Conservation (phyloP, 2,888 invertebrate genomes). For the Ischnus inquisitorius region DNA sequence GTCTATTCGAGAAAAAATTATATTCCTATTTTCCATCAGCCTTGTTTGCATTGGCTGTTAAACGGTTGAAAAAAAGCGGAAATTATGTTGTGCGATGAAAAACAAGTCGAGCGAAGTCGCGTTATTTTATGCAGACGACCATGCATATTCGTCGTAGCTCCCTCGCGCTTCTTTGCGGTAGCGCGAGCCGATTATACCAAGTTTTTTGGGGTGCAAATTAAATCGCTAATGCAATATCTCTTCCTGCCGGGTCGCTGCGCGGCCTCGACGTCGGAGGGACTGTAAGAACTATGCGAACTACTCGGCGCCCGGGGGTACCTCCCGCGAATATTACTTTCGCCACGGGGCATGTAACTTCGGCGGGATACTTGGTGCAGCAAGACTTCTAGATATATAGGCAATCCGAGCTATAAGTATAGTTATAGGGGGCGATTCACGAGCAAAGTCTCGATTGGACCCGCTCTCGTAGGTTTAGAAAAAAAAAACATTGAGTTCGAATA, state of each 20-base stretch:
- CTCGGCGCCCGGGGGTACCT: slow-evolving; percentile 5
- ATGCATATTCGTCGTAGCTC: not conserved
- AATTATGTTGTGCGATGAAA: not conserved
- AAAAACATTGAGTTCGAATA: slow-evolving; percentile 40
- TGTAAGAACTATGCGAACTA: slow-evolving; percentile 21
- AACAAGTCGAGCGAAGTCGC: not conserved
- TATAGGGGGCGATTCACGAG: slow-evolving; percentile 58
- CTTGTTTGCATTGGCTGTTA: not conserved
- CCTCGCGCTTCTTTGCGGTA: not conserved
- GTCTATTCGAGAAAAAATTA: no score
- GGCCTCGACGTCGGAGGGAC: not conserved
- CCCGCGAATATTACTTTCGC: slow-evolving; percentile 44
- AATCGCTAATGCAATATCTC: slow-evolving; percentile 11
- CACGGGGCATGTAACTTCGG: slow-evolving; percentile 9
- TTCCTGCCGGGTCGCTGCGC: not conserved
- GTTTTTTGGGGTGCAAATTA: slow-evolving; percentile 12
- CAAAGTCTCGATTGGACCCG: slow-evolving; percentile 64
- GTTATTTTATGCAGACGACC: not conserved
- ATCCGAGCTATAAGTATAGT: slow-evolving; percentile 38
- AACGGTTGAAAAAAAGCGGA: not conserved
- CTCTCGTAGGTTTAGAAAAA: slow-evolving; percentile 35
- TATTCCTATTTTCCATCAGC: no score
- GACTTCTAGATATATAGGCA: slow-evolving; percentile 21
- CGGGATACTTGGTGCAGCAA: slow-evolving; percentile 23
- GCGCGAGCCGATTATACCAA: slow-evolving; percentile 8